Conservation (phyloP, 2,113 vertebrate species). For the Lagopus leucura region DNA sequence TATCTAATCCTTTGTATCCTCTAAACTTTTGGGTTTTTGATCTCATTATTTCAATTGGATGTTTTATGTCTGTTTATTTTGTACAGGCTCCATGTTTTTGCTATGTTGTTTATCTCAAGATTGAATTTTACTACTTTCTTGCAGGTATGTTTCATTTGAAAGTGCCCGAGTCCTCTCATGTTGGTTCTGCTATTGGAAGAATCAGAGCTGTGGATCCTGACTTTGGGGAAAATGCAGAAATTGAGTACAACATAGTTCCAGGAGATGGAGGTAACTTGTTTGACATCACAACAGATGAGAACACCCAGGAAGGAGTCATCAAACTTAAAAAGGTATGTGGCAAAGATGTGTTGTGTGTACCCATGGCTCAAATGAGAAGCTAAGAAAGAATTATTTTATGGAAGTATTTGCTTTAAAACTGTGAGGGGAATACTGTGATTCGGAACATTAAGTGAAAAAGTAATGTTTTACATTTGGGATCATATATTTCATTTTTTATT, state of each 20-base stretch:
- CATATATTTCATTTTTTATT: not conserved
- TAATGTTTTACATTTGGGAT: not conserved
- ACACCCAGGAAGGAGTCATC: slow-evolving; percentile 95
- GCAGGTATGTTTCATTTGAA: slow-evolving; percentile 95
- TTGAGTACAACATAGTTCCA: slow-evolving; percentile 95
- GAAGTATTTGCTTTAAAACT: not conserved
- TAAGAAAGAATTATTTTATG: not conserved
- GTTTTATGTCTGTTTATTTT: not conserved
- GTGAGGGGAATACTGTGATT: not conserved
- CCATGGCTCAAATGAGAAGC: not conserved
- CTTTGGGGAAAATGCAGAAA: slow-evolving; percentile 92
- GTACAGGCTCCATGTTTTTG: not conserved
- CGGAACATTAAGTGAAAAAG: not conserved
- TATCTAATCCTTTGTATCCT: too few relatives aligned
- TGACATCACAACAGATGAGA: slow-evolving; percentile 92
- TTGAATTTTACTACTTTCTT: slow-evolving; percentile 33
- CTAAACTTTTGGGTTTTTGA: not conserved
- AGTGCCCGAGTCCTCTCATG: slow-evolving; percentile 90
- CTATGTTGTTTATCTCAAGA: not conserved
- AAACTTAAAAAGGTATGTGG: slow-evolving; percentile 89
- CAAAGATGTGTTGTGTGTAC: fast-evolving
- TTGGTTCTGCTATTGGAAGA: slow-evolving; percentile 91
- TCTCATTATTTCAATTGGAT: not conserved
- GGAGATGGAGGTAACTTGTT: slow-evolving; percentile 95
- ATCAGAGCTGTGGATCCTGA: slow-evolving; percentile 97